Evolutionary conservation across 1,140 invertebrate genomes (phyloP), one percentile per base, ranked within the genome.

Genomic region (Calosoma granatense): DNA sequence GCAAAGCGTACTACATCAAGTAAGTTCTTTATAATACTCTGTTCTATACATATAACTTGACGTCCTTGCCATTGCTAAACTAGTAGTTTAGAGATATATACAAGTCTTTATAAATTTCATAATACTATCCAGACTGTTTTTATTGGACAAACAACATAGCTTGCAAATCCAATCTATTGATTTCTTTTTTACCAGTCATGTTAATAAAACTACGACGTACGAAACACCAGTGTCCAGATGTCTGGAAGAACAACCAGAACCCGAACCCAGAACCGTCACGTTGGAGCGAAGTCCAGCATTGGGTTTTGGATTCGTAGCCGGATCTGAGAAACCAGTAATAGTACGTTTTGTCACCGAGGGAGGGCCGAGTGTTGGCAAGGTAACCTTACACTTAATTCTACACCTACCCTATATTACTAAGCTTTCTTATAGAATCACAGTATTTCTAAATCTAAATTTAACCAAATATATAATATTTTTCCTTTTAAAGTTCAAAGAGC

Each of bases 231-330:
- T 73, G 19, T 65, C 63, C 12, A 64, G 59, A 56, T 61, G 60
- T 43, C 26, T 59, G 4, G 65, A 86, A 65, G 85, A 86, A 9
- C 66, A 82, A 55, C 76, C 80, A 54, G 82, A 83, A 57, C 89
- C 90, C 0, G 81, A 87, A 58, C 90, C 90, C 0, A 71, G 91
- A 2, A 77, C 82, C 14, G 86, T 94, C 3, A 77, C 80, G 52
- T 74, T 95, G 22, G 74, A 79, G 53, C 72, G 91, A 51, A 85
- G 83, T 64, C 75, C 83, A 0, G 82, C 87, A 30, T 78, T 92
- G 36, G 92, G 92, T 0, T 96, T 94, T 69, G 93, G 93, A 0
- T 96, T 96, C 71, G 92, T 96, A 1, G 92, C 92, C 1, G 92
- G 92, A 1, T 92, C 88, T 30, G 91, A 95, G 70, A 83, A 85